Evolutionary conservation across 2,113 vertebrate genomes (phyloP), one percentile per base, ranked within the genome.

Genomic region (Atlantisia rogersi): DNA sequence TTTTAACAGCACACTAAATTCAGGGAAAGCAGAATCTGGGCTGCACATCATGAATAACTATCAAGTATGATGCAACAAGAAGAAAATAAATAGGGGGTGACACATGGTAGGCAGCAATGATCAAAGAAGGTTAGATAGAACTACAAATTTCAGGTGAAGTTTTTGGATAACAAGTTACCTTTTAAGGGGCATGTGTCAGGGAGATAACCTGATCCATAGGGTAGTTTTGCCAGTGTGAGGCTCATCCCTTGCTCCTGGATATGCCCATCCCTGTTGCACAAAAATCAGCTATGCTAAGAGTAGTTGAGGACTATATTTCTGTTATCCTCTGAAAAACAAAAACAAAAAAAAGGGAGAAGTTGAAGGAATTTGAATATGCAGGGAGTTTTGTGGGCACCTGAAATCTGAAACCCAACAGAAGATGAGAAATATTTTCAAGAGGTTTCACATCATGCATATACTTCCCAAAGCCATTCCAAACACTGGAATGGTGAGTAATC

Each of bases 61-160:
- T 26, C 15, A 86, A 76, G 31, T 6, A 37, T 5, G 14, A 60
- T 1, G 12, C 4, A 70, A 16, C 3, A 42, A 7, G 17, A 42
- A 52, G n/a, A 58, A 48, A 25, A 4, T 3, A 16, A 65, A 31
- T 1, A 24, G 10, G 10, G 4, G 16, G 44, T 1, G 2, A 46
- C 4, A 14, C 21, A 17, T 11, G 10, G 15, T 44, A 64, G 56
- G 25, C 52, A 77, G 52, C 22, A 74, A 56, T 1, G 3, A 39
- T 15, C 35, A 71, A 37, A 79, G 25, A 65, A 5, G 21, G 3
- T 44, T 5, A 86, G 29, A 56, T 0, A 40, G 50, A 73, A 77
- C 19, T 40, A 17, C 28, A 55, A 40, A 79, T 22, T 73, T 68
- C 15, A 39, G 22, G 2, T 73, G 10, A 82, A 60, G 17, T 56